Percentiles rank a stretch among this genome's conserved stretches.
Evolutionary conservation across 2,888 invertebrate genomes (phyloP).

Genomic region (Vannuccia rotundouncinata): DNA sequence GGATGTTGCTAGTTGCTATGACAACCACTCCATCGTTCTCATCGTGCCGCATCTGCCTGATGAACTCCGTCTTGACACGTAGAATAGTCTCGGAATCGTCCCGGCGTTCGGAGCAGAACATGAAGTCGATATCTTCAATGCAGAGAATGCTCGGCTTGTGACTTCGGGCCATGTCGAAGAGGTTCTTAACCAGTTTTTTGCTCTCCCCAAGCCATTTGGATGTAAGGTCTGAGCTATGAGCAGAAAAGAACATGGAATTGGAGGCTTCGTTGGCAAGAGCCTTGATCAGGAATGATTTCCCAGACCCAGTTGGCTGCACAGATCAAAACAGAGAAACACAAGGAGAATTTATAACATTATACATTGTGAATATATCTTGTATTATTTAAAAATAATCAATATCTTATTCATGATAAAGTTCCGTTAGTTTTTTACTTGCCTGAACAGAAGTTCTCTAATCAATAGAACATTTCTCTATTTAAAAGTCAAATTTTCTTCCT

Average conservation of each 20-base stretch:
- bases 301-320: conserved; percentile 90
- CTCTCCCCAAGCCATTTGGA: conserved; percentile 99
- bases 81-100: conserved; percentile 96
- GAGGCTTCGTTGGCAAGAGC: conserved; percentile 99
- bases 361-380: no score
- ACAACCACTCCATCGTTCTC: conserved; percentile 91
- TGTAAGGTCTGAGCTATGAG: conserved; percentile 93
- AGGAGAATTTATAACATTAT: no score
- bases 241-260: conserved; percentile 96
- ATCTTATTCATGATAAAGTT: no score
- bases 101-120: conserved; percentile 91
- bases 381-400: no score
- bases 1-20: conserved; percentile 92
- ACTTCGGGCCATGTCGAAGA: conserved; percentile 81
- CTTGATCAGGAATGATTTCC: conserved; percentile 96
- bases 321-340: no score
- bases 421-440: no score
- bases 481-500: no score
- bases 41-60: conserved; percentile 98
- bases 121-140: conserved; percentile 91
- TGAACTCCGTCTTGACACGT: conserved; percentile 95
- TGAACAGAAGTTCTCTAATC: no score
- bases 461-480: no score
- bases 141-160: conserved; percentile 97
- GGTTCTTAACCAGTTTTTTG: conserved; percentile 78